Evolutionary conservation across 2,888 invertebrate species (phyloP).

Genomic region (Toxonevra muliebris): DNA sequence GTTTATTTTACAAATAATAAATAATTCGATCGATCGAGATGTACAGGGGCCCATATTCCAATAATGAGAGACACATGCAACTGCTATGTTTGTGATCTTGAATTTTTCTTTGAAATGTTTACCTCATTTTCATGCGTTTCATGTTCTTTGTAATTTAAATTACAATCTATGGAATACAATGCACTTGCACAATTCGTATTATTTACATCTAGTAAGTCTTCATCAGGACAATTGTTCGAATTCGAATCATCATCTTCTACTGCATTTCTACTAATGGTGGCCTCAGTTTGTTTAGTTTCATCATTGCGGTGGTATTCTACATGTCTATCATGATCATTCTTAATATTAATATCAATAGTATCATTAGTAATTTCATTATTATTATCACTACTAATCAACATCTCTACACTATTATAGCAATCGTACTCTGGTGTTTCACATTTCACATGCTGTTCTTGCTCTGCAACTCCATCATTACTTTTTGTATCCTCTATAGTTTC

Average conservation of each 20-base stretch:
- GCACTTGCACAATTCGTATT: neutral
- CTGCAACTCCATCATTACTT: constrained; percentile 5
- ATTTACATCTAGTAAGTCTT: neutral
- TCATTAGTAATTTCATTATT: neutral
- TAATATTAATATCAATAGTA: no score
- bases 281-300: constrained; percentile 8
- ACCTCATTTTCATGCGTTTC: no score
- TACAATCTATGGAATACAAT: no score
- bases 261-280: constrained; percentile 1
- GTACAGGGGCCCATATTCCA: no score
- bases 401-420: neutral
- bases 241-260: constrained; percentile 5
- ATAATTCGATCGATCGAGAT: no score
- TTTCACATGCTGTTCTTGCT: neutral
- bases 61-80: no score
- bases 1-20: no score
- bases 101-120: no score
- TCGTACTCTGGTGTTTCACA: neutral
- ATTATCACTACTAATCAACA: neutral
- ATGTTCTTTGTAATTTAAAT: no score
- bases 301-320: neutral
- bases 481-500: neutral
- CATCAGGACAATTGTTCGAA: neutral
- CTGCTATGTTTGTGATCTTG: no score
- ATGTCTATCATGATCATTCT: no score